Evolutionary conservation across 2,888 invertebrate species (phyloP).

Genomic region (Dermolepida albohirtum): DNA sequence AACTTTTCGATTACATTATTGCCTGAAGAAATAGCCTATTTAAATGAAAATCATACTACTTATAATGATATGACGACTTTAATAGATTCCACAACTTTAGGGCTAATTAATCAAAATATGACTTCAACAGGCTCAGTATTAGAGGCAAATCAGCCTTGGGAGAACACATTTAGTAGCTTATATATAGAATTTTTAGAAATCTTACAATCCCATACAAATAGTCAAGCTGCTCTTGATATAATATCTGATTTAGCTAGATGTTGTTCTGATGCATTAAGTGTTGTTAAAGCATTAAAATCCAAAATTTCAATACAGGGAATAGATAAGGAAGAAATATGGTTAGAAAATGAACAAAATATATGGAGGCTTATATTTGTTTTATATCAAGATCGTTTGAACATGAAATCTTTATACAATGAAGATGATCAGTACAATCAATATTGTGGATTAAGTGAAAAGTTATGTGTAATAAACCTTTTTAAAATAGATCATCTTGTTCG

Average conservation of each 20-base stretch:
- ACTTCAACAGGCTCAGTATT: conserved; percentile 58
- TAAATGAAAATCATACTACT: conserved; percentile 42
- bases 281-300: conserved; percentile 60
- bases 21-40: conserved; percentile 52
- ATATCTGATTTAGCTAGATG: conserved; percentile 61
- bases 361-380: conserved; percentile 88
- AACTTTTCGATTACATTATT: conserved; percentile 54
- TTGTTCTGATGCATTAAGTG: conserved; percentile 62
- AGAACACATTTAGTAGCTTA: conserved; percentile 58
- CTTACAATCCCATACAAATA: conserved; percentile 58
- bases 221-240: conserved; percentile 59
- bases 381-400: conserved; percentile 80
- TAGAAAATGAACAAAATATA: conserved; percentile 87
- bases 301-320: conserved; percentile 55
- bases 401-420: conserved; percentile 58
- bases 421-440: conserved; percentile 55
- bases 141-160: conserved; percentile 58
- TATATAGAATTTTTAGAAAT: conserved; percentile 63
- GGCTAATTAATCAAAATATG: conserved; percentile 50
- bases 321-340: conserved; percentile 65
- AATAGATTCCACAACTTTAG: conserved; percentile 45
- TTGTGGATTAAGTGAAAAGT: conserved; percentile 70
- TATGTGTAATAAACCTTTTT: conserved; percentile 70
- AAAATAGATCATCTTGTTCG: conserved; percentile 70
- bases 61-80: conserved; percentile 23